phyloP scores from a whole-genome alignment of 2,888 invertebrate species.

The Enchytraeus crypticus region DNA sequence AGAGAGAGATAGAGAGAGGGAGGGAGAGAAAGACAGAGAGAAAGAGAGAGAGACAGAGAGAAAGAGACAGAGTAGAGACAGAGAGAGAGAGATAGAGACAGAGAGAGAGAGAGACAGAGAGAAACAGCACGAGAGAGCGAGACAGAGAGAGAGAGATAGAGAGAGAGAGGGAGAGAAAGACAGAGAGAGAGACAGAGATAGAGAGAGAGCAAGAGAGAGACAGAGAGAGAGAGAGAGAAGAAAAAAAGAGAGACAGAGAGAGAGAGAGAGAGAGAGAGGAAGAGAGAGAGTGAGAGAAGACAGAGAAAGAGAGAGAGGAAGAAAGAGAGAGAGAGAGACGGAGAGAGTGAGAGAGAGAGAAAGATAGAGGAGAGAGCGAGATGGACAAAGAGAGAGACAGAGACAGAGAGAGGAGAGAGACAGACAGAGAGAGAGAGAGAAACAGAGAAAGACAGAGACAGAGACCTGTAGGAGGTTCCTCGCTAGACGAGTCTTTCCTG shows the following conservation, averaged over 20 bases:
- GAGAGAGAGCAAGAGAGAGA: not conserved
- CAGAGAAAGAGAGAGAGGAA: not conserved
- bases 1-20: not conserved
- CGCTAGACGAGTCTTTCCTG: conserved; percentile 54
- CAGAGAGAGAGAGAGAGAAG: not conserved
- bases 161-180: not conserved
- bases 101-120: not conserved
- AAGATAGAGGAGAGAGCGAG: not conserved
- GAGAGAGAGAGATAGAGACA: not conserved
- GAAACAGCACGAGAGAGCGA: not conserved
- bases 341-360: not conserved
- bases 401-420: not conserved
- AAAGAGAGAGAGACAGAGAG: not conserved
- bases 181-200: not conserved
- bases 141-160: not conserved
- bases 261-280: not conserved
- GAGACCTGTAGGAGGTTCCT: conserved; percentile 52
- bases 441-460: not conserved
- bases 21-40: not conserved
- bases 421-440: not conserved
- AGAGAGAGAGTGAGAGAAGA: not conserved
- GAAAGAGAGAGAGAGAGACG: not conserved
- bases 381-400: not conserved
- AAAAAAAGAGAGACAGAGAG: not conserved
- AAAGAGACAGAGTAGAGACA: not conserved